A percentile compares a stretch with the other conserved stretches of the same genome.
These are phyloP conservation scores for Stenchaetothrips biformis DNA, from an alignment of 2,888 invertebrate species.

Conservation along the genomic window DNA sequence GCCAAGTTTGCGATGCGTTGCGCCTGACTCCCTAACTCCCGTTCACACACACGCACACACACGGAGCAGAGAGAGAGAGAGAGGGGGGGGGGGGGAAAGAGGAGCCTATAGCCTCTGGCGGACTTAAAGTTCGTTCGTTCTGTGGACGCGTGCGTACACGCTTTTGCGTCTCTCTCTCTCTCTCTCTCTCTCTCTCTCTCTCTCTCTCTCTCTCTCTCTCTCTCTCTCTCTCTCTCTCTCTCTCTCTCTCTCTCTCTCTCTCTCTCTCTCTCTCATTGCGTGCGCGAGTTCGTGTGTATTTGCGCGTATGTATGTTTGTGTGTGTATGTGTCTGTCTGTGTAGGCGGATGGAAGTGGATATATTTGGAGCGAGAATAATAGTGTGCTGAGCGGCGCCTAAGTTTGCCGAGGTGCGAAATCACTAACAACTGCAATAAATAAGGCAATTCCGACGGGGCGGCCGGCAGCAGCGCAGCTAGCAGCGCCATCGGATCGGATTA, in stretches of 20 bases:
- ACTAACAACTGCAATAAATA: too few species aligned
- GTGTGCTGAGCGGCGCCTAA: too few species aligned
- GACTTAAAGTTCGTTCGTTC: not conserved
- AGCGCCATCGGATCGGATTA: not conserved
- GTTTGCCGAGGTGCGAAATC: too few species aligned
- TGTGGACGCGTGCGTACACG: not conserved
- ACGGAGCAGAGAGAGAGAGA: not conserved
- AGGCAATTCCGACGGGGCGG: too few species aligned
- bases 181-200: slow-evolving; percentile 12
- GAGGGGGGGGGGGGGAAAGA: not conserved
- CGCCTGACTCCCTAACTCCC: not conserved
- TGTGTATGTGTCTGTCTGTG: too few species aligned
- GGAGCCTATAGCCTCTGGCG: not conserved
- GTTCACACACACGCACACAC: too few species aligned
- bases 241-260: not conserved
- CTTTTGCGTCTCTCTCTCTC: not conserved
- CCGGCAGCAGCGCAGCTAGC: not conserved
- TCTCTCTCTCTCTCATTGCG: not conserved
- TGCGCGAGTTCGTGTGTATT: not conserved
- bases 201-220: slow-evolving; percentile 5
- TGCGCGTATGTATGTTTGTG: too few species aligned
- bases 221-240: not conserved
- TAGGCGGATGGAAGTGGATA: too few species aligned
- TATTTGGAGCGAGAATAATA: too few species aligned
- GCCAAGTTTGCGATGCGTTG: not conserved